A percentile compares a stretch with the other conserved stretches of the same genome.
Evolutionary conservation across 2,113 vertebrate species (phyloP).

Genomic region (Larimichthys crocea): DNA sequence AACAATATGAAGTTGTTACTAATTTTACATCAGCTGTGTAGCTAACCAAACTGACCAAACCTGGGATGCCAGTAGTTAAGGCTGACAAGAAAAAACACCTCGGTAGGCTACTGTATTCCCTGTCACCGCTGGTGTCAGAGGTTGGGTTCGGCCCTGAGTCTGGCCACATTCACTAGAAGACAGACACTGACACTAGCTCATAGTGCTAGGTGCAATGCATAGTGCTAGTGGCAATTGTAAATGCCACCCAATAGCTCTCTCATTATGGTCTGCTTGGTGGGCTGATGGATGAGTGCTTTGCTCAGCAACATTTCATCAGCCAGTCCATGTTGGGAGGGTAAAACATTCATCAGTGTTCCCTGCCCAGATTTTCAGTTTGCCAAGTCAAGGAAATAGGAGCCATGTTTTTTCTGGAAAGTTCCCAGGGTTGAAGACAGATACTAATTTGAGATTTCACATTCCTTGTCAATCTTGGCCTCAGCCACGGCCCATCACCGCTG

Average conservation of each 20-base stretch:
- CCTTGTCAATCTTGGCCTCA: background rate
- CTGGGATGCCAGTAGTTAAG: too few relatives aligned
- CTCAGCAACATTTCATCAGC: background rate
- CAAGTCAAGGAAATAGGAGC: constrained; percentile 23
- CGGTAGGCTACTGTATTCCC: too few relatives aligned
- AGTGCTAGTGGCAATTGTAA: too few relatives aligned
- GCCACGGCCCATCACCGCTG: background rate
- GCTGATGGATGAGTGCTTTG: background rate
- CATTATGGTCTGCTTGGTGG: background rate
- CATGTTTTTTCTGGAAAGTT: constrained; percentile 7
- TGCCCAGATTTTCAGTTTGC: background rate
- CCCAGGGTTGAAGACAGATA: background rate
- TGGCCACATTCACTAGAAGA: too few relatives aligned
- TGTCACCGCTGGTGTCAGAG: too few relatives aligned
- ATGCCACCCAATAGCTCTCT: background rate
- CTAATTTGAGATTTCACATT: constrained; percentile 47
- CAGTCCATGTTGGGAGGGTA: background rate
- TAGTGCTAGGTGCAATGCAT: too few relatives aligned
- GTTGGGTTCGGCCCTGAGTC: too few relatives aligned
- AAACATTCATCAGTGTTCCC: background rate
- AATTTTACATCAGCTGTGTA: too few relatives aligned
- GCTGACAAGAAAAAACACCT: too few relatives aligned
- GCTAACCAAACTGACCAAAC: too few relatives aligned
- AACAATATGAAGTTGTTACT: too few relatives aligned
- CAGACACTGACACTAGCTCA: too few relatives aligned